These are phyloP conservation scores for Eubasilissa regina DNA, from an alignment of 1,140 invertebrate species.

Conservation along the genomic window DNA sequence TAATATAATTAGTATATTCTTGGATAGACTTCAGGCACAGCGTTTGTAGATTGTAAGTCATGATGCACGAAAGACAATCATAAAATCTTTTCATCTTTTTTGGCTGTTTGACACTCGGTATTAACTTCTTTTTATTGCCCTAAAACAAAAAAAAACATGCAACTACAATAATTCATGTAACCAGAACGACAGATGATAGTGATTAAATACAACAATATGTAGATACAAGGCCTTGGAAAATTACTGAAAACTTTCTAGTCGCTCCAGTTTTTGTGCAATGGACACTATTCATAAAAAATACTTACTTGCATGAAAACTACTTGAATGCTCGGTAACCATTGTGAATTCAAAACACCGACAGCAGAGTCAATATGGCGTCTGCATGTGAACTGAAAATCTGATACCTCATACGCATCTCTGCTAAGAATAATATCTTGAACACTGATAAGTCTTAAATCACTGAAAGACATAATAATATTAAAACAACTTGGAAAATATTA, in stretches of 20 bases:
- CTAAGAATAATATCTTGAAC: constrained; percentile 72
- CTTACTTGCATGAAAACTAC: constrained; percentile 40
- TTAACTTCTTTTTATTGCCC: constrained; percentile 82
- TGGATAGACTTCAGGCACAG: constrained; percentile 85
- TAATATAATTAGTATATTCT: constrained; percentile 84
- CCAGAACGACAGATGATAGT: too few species aligned
- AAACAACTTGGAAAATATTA: too few species aligned
- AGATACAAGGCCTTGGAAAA: too few species aligned
- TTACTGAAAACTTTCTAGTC: too few species aligned
- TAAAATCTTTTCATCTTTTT: constrained; percentile 83
- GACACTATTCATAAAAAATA: background rate
- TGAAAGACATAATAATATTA: constrained; percentile 48
- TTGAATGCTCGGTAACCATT: constrained; percentile 74
- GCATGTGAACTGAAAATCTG: constrained; percentile 74
- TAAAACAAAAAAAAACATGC: constrained; percentile 65
- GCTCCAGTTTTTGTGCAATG: too few species aligned
- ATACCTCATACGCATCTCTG: constrained; percentile 75
- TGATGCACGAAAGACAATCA: constrained; percentile 87
- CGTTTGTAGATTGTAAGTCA: constrained; percentile 88
- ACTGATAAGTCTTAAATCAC: constrained; percentile 69
- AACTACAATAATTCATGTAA: too few species aligned
- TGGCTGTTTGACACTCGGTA: constrained; percentile 80
- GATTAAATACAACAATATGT: too few species aligned
- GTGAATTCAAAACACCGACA: constrained; percentile 71
- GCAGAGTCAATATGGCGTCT: constrained; percentile 75